Evolutionary conservation across 2,113 vertebrate species (phyloP), one percentile per base, ranked within the genome.

Genomic region (Eudyptes chrysolophus): DNA sequence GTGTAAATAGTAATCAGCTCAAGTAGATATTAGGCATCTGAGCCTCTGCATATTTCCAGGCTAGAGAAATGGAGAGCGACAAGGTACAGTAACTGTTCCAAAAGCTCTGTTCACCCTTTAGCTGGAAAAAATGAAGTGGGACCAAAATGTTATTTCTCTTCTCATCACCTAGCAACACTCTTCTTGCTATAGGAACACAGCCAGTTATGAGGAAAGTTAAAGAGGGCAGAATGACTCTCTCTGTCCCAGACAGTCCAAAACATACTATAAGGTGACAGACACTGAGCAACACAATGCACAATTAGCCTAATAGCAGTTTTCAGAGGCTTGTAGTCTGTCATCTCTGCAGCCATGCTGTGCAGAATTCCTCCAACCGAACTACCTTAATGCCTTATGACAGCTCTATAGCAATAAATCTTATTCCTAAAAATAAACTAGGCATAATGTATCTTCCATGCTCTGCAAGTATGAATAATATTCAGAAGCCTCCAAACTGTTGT

Each of bases 381-480:
- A 78, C 87, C 78, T 94, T 96, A 95, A 98, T 93, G 94, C 70
- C 80, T 95, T 64, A 49, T 92, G 93, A 96, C 96, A 96, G 79
- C 76, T 94, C 82, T 68, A 38, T 13, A 83, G 83, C 82, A 95
- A 75, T 82, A 97, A 96, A 95, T 52, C 46, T 76, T 74, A 52
- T 34, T 90, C 93, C 97, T 97, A 98, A 98, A 98, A 98, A 97
- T 97, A 97, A 97, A 86, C 81, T 36, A 82, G 74, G 51, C 86
- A 94, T 90, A 97, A 97, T 92, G 57, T 80, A 91, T 95, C 97
- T 97, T 97, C 97, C 95, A 96, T 88, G 84, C 89, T 92, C 87
- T 92, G 87, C 49, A 94, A 98, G 84, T 74, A 95, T 68, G 55
- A 92, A 81, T 90, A 95, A 84, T 87, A 95, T 92, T 94, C 92